Base-by-base conservation (phyloP, 2,797 vertebrate genomes). In the Pseudomugil gertrudae region DNA sequence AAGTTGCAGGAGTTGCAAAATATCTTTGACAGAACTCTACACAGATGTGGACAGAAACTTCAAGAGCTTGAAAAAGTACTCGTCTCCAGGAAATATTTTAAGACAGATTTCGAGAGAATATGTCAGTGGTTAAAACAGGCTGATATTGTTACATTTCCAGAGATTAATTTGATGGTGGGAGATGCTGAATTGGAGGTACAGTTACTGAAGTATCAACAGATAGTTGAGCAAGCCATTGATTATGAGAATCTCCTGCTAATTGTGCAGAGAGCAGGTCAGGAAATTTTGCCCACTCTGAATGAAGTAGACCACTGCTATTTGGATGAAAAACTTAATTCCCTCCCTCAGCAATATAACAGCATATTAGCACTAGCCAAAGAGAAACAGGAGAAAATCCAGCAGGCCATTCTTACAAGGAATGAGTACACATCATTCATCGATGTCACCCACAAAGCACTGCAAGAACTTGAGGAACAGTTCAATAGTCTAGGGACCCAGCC, bases 71-170 rank as follows among this genome's bases (percentile, higher is more conserved):
- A 99, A 79, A 99, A 96, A 76, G 95, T 93, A 2, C 86, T 96
- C 10, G 95, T 97, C 62, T 96, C 95, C 3, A 93, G 98, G 71
- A 99, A 96, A 63, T 98, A 98, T 78, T 99, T 99, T 79, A 98
- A 98, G 90, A 95, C 95, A 33, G 98, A 99, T 81, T 90, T 99
- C 32, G 97, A 99, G 84, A 97, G 96, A 87, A 95, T 94, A n/a
- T 96, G 95, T 48, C 94, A 95, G 59, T 99, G 98, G 98, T 78
- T 99, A 40, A 98, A 97, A 69, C 95, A 98, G 80, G 95, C 96
- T 14, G 98, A 99, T 76, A 96, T 96, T 4, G 74, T 97, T 59
- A 99, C 96, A 0, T 99, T 99, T 79, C 96, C 97, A 15, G 95
- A 98, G 86, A 95, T 99, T 78, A 98, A 94, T 84, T 92, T 99